Evolutionary conservation across 2,113 vertebrate genomes (phyloP).

Genomic region (Stigmatopora argus): DNA sequence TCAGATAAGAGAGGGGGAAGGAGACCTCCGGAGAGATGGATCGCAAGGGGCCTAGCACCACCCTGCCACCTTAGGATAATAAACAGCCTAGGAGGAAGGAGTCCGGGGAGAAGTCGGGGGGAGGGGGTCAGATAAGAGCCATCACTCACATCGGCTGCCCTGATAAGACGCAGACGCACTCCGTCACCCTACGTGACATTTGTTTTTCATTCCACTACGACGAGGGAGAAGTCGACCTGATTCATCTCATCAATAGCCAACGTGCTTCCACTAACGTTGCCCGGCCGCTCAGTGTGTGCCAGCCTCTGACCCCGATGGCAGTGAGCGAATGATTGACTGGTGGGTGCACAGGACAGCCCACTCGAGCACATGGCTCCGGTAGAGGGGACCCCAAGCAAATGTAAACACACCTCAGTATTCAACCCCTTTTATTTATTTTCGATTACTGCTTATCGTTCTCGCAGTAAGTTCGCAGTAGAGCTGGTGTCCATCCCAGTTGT

Average conservation of each 20-base stretch:
- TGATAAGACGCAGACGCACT: conserved; percentile 74
- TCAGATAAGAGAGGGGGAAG: conserved; percentile 62
- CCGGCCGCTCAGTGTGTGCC: conserved; percentile 59
- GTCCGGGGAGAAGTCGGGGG: conserved; percentile 64
- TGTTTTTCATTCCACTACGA: conserved; percentile 72
- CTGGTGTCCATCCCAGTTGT: background rate
- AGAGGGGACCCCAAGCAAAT: conserved; percentile 7
- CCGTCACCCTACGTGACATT: conserved; percentile 72
- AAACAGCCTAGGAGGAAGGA: conserved; percentile 67
- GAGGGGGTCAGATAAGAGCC: conserved; percentile 68
- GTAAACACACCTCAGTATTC: background rate
- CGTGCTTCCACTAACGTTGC: conserved; percentile 42
- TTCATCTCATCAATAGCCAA: conserved; percentile 66
- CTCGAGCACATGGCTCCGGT: conserved; percentile 26
- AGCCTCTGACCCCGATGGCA: conserved; percentile 61
- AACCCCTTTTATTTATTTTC: background rate
- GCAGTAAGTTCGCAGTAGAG: background rate
- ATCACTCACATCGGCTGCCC: conserved; percentile 68
- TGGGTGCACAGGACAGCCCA: conserved; percentile 27
- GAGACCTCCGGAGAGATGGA: conserved; percentile 69
- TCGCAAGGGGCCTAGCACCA: conserved; percentile 64
- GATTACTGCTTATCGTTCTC: too few relatives aligned
- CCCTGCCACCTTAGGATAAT: conserved; percentile 72
- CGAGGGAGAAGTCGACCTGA: conserved; percentile 66
- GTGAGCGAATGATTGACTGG: conserved; percentile 54